These are phyloP conservation scores for Panagrolaimus sp. DNA, from an alignment of 1,140 invertebrate species.

Conservation along the genomic window DNA sequence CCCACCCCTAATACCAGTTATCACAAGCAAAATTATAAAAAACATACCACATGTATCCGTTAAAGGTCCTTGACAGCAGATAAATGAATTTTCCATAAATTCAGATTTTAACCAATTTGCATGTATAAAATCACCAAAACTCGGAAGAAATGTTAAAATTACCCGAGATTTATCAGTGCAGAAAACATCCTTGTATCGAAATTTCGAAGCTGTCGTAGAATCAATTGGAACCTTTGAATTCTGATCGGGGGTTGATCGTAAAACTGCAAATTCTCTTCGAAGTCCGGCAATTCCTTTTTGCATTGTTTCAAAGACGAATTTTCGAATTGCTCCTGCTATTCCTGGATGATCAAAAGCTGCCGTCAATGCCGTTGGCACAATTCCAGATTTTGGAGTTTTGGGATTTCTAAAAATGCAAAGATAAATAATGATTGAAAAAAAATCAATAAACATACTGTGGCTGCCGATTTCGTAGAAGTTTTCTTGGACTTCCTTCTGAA, in stretches of 20 bases:
- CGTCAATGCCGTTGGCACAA: background rate
- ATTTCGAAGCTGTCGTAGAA: background rate
- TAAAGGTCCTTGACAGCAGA: slow-evolving; percentile 68
- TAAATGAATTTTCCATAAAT: slow-evolving; percentile 66
- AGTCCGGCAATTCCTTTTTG: background rate
- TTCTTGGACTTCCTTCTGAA: no score
- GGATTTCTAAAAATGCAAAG: background rate
- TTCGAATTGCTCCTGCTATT: slow-evolving; percentile 1
- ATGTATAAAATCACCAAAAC: slow-evolving; percentile 2
- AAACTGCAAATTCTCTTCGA: background rate
- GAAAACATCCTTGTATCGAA: slow-evolving; percentile 65
- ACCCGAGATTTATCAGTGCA: background rate
- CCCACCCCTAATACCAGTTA: no score
- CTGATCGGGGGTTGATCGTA: background rate
- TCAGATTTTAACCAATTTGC: slow-evolving; percentile 4
- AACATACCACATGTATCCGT: slow-evolving; percentile 68
- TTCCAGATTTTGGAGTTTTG: background rate
- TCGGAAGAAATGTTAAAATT: background rate
- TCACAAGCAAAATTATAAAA: no score
- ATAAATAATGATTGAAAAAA: no score
- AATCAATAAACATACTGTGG: no score
- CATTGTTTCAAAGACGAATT: slow-evolving; percentile 11
- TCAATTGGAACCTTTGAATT: slow-evolving; percentile 2
- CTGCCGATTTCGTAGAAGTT: no score
- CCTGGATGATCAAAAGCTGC: background rate